phyloP scores from a whole-genome alignment of 2,888 invertebrate genomes.

The Oscheius sp. region DNA sequence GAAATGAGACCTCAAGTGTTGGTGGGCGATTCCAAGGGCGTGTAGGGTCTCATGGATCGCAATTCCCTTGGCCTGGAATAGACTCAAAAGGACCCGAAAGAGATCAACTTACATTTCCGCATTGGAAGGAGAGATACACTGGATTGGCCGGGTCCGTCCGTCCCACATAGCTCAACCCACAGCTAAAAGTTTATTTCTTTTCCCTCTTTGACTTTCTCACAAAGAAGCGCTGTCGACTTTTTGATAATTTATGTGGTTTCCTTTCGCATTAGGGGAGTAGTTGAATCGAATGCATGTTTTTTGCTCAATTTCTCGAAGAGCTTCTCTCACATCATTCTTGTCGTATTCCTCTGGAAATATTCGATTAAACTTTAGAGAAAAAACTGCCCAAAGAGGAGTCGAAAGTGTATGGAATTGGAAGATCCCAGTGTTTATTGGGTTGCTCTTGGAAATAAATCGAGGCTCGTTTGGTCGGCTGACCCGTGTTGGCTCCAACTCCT shows the following conservation, averaged over 20 bases:
- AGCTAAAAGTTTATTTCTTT: conserved; percentile 45
- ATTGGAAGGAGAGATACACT: conserved; percentile 63
- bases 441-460: conserved; percentile 56
- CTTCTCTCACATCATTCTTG: conserved; percentile 56
- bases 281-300: conserved; percentile 58
- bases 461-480: conserved; percentile 32
- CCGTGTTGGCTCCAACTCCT: conserved; percentile 4
- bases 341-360: conserved; percentile 41
- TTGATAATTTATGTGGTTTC: conserved; percentile 60
- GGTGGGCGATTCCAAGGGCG: conserved; percentile 64
- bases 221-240: conserved; percentile 60
- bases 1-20: no score
- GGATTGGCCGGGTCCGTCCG: conserved; percentile 62
- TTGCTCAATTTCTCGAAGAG: conserved; percentile 61
- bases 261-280: conserved; percentile 20
- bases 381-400: conserved; percentile 58
- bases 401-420: conserved; percentile 63
- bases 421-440: conserved; percentile 59
- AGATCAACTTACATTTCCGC: conserved; percentile 57
- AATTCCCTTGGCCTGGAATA: conserved; percentile 24
- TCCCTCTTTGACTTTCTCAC: conserved; percentile 32
- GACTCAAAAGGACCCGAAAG: background rate
- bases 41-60: conserved; percentile 57
- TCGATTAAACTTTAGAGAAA: no score
- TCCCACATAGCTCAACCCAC: conserved; percentile 66